Base-by-base conservation (phyloP, 2,113 vertebrate species). In the Equus quagga region DNA sequence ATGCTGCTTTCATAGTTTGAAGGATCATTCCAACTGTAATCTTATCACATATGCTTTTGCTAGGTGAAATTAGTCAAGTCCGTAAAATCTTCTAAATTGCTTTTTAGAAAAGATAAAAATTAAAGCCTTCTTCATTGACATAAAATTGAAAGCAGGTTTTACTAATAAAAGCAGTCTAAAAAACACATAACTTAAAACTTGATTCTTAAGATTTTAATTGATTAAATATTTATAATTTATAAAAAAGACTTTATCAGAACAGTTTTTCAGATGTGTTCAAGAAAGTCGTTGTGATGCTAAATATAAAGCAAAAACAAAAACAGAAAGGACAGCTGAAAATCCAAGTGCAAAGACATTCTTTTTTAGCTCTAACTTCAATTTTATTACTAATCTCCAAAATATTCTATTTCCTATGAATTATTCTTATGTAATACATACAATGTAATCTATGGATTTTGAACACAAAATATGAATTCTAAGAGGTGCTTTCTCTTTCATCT, bases 381-480 rank as follows among this genome's bases (percentile, higher is more conserved):
- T 44, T 93, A 97, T 97, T 92, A 95, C 33, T 94, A 79, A 89
- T 46, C 76, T 91, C 76, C 54, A 67, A 96, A 96, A 89, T 94
- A 78, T 12, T 13, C 15, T 41, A 26, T 23, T 21, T 73, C 54
- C 89, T 88, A 93, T 24, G 94, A 91, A 92, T 82, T 33, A 58
- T 46, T 86, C 95, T 96, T 79, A 92, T 97, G 89, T 97, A 97
- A 97, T 92, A 97, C 46, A 96, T 64, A 96, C 86, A 41, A 86
- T 76, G 8, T n/a, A 81, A 96, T 80, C 98, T 95, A 83, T 41
- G 65, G 58, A 97, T 96, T 98, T 98, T 97, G 83, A 98, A 96
- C 93, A 96, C n/a, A 97, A 97, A 98, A 97, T 93, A 98, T 96
- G 95, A 90, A 97, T 97, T 14, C 12, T 80, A 96, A 96, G 97